A percentile compares a stretch with the other conserved stretches of the same genome.
These are phyloP conservation scores for Urocyon cinereoargenteus DNA, from an alignment of 2,797 vertebrate genomes.

Conservation along the genomic window DNA sequence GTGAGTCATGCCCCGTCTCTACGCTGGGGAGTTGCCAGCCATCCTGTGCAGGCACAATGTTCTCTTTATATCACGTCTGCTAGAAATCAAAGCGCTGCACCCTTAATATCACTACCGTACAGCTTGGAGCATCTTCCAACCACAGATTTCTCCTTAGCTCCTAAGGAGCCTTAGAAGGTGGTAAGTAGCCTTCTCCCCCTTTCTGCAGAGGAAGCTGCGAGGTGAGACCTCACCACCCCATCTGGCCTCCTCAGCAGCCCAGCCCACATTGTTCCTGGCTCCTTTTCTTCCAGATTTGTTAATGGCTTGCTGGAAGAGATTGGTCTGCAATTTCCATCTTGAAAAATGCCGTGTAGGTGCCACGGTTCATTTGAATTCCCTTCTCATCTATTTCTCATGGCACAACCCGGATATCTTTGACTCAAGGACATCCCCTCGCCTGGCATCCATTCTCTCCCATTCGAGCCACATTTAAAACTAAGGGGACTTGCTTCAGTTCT, in stretches of 20 bases:
- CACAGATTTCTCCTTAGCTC: neutral
- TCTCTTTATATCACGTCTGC: neutral
- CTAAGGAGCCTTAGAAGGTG: neutral
- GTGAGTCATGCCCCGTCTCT: neutral
- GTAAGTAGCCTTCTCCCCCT: neutral
- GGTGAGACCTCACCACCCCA: neutral
- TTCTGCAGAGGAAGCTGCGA: neutral
- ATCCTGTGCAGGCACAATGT: neutral
- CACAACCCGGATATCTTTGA: neutral
- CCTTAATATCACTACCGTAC: neutral
- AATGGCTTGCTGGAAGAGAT: neutral
- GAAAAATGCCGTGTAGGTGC: neutral
- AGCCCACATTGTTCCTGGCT: neutral
- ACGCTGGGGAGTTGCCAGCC: neutral
- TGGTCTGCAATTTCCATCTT: neutral
- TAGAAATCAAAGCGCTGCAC: neutral
- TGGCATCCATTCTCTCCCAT: neutral
- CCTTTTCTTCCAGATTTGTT: neutral
- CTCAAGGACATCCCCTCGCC: neutral
- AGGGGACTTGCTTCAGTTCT: neutral
- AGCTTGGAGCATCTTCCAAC: neutral
- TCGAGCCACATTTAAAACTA: neutral
- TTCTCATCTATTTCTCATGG: neutral
- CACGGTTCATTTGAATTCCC: neutral
- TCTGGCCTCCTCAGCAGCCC: neutral